Conservation (phyloP, 2,888 invertebrate species). For the Acanthosepion pharaonis region DNA sequence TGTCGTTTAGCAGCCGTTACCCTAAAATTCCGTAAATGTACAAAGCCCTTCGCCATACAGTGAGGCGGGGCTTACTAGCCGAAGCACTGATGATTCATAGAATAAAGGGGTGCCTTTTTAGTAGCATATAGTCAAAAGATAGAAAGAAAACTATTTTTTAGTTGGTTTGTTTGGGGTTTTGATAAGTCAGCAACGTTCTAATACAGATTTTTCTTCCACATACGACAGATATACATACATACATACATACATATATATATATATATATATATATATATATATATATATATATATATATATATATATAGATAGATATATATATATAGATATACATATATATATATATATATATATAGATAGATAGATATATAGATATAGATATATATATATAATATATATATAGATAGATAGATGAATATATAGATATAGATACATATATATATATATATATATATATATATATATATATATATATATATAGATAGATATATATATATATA, state of each 20-base stretch:
- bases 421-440: too few relatives aligned
- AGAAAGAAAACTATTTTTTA: background rate
- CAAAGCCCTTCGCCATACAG: background rate
- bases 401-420: too few relatives aligned
- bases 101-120: background rate
- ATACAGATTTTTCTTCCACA: too few relatives aligned
- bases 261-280: background rate
- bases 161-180: background rate
- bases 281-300: background rate
- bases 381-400: background rate
- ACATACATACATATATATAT: too few relatives aligned
- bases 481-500: too few relatives aligned
- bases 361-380: too few relatives aligned
- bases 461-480: too few relatives aligned
- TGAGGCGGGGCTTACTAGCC: background rate
- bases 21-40: slow-evolving; percentile 10
- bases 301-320: too few relatives aligned
- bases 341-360: too few relatives aligned
- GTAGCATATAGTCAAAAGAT: background rate
- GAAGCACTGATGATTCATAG: background rate
- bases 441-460: too few relatives aligned
- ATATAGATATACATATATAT: too few relatives aligned
- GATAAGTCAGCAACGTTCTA: background rate
- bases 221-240: too few relatives aligned
- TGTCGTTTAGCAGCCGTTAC: background rate